Conservation (phyloP, 2,113 vertebrate species). For the Echinops telfairi region DNA sequence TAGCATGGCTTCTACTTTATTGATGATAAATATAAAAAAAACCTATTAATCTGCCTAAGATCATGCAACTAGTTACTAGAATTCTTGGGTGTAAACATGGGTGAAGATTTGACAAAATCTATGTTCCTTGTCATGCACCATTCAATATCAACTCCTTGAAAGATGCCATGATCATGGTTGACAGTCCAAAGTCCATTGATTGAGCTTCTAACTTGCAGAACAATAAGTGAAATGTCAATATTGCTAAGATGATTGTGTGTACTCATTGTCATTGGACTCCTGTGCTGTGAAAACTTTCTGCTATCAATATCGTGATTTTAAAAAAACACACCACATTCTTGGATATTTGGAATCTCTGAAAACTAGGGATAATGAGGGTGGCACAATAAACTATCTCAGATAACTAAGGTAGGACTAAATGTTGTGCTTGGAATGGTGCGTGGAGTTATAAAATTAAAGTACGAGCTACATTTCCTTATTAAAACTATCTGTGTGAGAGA, state of each 20-base stretch:
- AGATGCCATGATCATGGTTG: neutral
- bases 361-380: neutral
- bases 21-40: constrained; percentile 15
- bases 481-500: neutral
- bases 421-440: neutral
- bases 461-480: neutral
- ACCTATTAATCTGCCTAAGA: neutral
- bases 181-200: neutral
- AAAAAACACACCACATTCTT: constrained; percentile 30
- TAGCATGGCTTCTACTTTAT: neutral
- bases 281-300: constrained; percentile 16
- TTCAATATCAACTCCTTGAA: neutral
- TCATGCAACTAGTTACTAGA: neutral
- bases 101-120: neutral
- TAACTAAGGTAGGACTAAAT: constrained; percentile 12
- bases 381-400: no score
- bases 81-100: neutral
- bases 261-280: neutral
- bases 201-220: neutral
- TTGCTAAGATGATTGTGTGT: neutral
- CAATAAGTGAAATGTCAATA: neutral
- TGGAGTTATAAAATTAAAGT: neutral
- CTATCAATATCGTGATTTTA: neutral
- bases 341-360: neutral
- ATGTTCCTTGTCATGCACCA: neutral